Evolutionary conservation across 2,797 vertebrate genomes (phyloP).

Genomic region (Scolopax rusticola): DNA sequence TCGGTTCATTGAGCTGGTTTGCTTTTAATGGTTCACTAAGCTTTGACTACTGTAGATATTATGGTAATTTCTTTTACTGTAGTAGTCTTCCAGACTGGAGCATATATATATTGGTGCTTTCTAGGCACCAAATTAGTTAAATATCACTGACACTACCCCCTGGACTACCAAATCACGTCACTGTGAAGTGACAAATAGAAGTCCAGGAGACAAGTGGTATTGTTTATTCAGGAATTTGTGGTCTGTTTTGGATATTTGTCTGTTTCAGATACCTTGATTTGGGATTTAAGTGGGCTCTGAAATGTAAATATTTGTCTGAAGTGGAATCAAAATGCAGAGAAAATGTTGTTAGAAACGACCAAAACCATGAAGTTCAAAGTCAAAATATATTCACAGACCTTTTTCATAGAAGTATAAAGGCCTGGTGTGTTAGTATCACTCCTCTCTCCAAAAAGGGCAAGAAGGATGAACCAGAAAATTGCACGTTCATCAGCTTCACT

Average conservation of each 20-base stretch:
- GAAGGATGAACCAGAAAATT: not conserved
- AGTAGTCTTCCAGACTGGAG: not conserved
- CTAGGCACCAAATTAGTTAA: not conserved
- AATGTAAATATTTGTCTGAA: not conserved
- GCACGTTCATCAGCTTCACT: not conserved
- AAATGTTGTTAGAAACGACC: not conserved
- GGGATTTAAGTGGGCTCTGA: not conserved
- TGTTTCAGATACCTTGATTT: not conserved
- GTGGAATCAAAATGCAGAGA: not conserved
- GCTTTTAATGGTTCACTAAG: constrained; percentile 27
- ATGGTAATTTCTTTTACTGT: not conserved
- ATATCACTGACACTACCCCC: not conserved
- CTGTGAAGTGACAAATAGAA: not conserved
- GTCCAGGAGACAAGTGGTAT: too few species aligned
- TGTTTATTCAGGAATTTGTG: not conserved
- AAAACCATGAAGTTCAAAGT: not conserved
- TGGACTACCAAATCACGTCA: not conserved
- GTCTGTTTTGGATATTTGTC: not conserved
- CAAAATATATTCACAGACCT: rapidly evolving
- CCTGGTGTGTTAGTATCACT: not conserved
- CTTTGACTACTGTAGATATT: constrained; percentile 2
- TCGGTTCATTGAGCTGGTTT: constrained; percentile 26
- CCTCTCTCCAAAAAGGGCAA: not conserved
- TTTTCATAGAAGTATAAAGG: not conserved
- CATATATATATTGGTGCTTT: not conserved